Evolutionary conservation across 2,797 vertebrate species (phyloP).

Genomic region (Acanthornis magna): DNA sequence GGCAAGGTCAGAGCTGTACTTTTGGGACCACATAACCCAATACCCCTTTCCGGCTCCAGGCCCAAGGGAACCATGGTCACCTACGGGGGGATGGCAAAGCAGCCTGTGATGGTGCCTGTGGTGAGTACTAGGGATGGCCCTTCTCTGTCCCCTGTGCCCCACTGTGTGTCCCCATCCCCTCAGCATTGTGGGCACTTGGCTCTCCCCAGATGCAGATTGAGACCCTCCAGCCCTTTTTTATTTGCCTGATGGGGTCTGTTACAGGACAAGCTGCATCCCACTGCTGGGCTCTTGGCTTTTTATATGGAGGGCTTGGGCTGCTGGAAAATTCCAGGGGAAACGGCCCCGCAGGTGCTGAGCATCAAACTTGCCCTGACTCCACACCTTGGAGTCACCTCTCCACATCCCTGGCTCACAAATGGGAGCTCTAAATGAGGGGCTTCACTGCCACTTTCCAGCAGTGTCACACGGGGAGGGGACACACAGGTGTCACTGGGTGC

Average conservation of each 20-base stretch:
- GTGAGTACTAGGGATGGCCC: constrained; percentile 74
- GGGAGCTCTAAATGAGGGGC: background rate
- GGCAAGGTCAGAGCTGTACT: background rate
- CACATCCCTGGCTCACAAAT: accelerated
- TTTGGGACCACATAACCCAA: background rate
- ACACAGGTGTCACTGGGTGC: background rate
- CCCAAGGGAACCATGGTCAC: constrained; percentile 91
- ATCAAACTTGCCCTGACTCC: background rate
- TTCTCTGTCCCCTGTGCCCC: background rate
- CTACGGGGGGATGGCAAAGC: constrained; percentile 95
- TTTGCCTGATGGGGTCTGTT: accelerated
- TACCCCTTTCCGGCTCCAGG: constrained; percentile 62
- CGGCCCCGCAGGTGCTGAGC: accelerated
- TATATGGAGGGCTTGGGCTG: background rate
- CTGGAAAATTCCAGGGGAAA: background rate
- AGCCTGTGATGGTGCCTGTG: constrained; percentile 89
- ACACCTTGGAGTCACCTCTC: accelerated
- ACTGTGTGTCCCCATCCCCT: background rate
- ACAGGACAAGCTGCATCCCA: accelerated
- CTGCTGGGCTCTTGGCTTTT: background rate
- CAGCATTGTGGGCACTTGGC: accelerated
- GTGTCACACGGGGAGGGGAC: background rate
- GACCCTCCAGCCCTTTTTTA: background rate
- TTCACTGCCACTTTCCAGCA: accelerated
- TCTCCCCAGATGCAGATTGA: too few species aligned